Evolutionary conservation across 2,888 invertebrate species (phyloP), one percentile per base, ranked within the genome.

Genomic region (Melanostoma scalare): DNA sequence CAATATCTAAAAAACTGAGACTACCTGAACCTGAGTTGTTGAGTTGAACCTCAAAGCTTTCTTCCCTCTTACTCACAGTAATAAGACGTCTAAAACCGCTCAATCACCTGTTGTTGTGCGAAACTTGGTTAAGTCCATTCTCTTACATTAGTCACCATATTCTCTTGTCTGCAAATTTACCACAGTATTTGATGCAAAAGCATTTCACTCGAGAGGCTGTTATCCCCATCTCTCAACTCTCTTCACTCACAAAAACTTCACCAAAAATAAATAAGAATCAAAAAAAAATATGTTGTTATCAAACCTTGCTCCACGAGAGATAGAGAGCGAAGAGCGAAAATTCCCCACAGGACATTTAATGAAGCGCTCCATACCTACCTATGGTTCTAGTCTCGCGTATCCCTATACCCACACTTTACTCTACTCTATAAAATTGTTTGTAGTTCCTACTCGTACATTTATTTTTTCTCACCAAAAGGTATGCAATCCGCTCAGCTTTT

Each of bases 401-500:
- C 36, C 63, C 61, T 48, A 38, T 44, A 44, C 60, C 60, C 46
- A 61, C 40, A 38, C n/a, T 31, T 63, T 50, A 38, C 50, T 63
- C 38, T 3, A 67, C n/a, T 61, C 3, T 30, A 44, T 36, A 35
- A 58, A 73, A 63, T 58, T 48, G 38, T 56, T 46, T 44, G 3
- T 50, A 2, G 30, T 52, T 52, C 33, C 9, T 56, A 55, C 71
- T 55, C 69, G 61, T 42, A 61, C 63, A 63, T 50, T 58, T 69
- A 73, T 84, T 79, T 84, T 79, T 84, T 84, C 84, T 84, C 84
- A 84, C 74, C 74, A 71, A 79, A 67, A 84, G 84, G 84, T 84
- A 79, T 79, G 61, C 84, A 40, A 84, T 75, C 75, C 84, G 84
- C 79, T 79, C 84, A 75, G 79, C 84, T 84, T 90, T 90, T 90